Percentiles rank a stretch among this genome's conserved stretches.
phyloP scores from a whole-genome alignment of 2,888 invertebrate species.

The Hydroisotoma schaefferi region DNA sequence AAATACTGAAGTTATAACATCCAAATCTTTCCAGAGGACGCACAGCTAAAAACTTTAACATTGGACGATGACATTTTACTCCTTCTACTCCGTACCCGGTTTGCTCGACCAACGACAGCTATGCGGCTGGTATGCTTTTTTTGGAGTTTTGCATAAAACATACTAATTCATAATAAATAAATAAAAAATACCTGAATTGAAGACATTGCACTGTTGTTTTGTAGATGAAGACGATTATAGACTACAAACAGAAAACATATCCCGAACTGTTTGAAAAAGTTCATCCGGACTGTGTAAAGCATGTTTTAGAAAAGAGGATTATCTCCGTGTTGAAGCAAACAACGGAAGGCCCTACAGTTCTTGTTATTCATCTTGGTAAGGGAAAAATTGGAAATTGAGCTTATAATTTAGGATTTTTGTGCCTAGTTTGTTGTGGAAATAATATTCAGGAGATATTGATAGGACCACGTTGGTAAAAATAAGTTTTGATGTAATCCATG shows the following conservation, averaged over 20 bases:
- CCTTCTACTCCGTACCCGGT: neutral
- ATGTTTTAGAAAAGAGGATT: conserved; percentile 1
- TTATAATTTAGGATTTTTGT: too few species aligned
- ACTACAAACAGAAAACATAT: neutral
- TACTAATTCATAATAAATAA: too few species aligned
- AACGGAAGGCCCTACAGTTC: neutral
- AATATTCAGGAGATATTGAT: too few species aligned
- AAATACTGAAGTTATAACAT: too few species aligned
- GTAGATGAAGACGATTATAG: conserved; percentile 4
- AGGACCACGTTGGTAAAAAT: too few species aligned
- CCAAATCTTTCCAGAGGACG: too few species aligned
- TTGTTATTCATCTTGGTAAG: too few species aligned
- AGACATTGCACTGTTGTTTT: neutral
- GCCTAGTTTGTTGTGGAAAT: too few species aligned
- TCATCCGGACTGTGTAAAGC: neutral
- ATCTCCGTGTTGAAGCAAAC: neutral
- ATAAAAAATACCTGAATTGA: too few species aligned
- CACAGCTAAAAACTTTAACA: neutral
- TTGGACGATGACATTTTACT: neutral
- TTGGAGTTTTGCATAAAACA: too few species aligned
- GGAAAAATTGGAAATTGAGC: too few species aligned
- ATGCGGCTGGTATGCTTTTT: neutral
- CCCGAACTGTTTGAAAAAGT: conserved; percentile 6
- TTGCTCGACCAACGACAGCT: neutral
- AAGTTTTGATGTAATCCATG: too few species aligned